Base-by-base conservation (phyloP, 1,140 invertebrate genomes). In the Ganaspis sp. region DNA sequence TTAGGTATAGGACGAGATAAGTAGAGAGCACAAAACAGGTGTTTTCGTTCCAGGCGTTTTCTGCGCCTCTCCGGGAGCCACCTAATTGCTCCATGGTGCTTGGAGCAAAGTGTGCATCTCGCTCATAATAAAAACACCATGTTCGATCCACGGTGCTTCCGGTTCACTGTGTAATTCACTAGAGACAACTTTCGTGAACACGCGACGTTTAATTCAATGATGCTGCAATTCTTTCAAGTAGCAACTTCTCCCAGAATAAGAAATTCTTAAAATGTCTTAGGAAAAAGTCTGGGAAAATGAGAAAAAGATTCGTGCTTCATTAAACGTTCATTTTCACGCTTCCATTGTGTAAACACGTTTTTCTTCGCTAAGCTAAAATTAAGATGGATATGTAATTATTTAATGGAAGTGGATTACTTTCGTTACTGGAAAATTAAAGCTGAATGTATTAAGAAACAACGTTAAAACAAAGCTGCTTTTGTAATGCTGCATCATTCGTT, bases 41-140 rank as follows among this genome's bases (percentile, higher is more conserved):
- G 74, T 17, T 70, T 75, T 69, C 69, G 21, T 54, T 74, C 73
- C 21, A 69, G 19, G 29, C 73, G 11, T 74, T 74, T 23, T 42
- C 17, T 42, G 12, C 6, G 6, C 54, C 37, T 38, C 37, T 15
- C 17, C 19, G 49, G 54, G 64, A 0, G 19, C 26, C 9, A 37
- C 42, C 74, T 75, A 75, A 75, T 75, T 75, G 69, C 69, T 75
- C 29, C 34, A 19, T n/a, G 40, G 74, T 23, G 54, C 72, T 73
- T 54, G n/a, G 53, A 38, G 72, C 8, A 70, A 64, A 74, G 21
- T 54, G 37, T 37, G 21, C 45, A 17, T 15, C 58, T 64, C 23
- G 37, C 38, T 76, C 64, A 58, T 71, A 73, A 81, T 70, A 75
- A 77, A 81, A 77, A 76, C 54, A 45, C 29, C 49, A 12, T 37